Conservation (phyloP, 2,888 invertebrate species). For the Digitonthophagus gazella region DNA sequence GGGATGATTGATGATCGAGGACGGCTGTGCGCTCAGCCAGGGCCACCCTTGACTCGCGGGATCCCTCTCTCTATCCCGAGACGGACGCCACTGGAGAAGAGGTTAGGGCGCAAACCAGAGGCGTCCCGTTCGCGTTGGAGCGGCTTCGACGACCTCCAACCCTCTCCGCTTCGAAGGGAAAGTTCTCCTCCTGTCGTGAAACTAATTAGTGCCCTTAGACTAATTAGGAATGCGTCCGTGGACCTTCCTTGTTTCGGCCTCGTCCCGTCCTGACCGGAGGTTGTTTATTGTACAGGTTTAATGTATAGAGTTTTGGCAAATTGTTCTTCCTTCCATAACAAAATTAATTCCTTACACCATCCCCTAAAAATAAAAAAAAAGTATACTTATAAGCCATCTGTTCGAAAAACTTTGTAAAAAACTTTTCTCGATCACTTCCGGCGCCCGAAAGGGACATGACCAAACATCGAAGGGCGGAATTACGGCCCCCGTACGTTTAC, state of each 20-base stretch:
- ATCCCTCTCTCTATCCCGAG: slow-evolving; percentile 41
- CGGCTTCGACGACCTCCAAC: background rate
- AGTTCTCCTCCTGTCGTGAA: slow-evolving; percentile 5
- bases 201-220: slow-evolving; percentile 15
- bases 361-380: background rate
- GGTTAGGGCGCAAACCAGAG: background rate
- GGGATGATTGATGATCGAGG: slow-evolving; percentile 62
- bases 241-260: slow-evolving; percentile 9
- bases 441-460: slow-evolving; percentile 21
- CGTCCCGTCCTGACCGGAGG: background rate
- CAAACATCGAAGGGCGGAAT: slow-evolving; percentile 21
- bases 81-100: background rate
- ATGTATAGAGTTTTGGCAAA: background rate
- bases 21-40: slow-evolving; percentile 48
- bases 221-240: slow-evolving; percentile 12
- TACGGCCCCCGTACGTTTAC: slow-evolving; percentile 17
- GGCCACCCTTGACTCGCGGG: slow-evolving; percentile 49
- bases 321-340: background rate
- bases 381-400: background rate
- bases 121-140: background rate
- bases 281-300: too few species aligned
- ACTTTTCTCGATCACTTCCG: background rate
- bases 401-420: too few species aligned
- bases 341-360: too few species aligned
- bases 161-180: background rate